phyloP scores from a whole-genome alignment of 2,113 vertebrate species.

The Asarcornis scutulata region DNA sequence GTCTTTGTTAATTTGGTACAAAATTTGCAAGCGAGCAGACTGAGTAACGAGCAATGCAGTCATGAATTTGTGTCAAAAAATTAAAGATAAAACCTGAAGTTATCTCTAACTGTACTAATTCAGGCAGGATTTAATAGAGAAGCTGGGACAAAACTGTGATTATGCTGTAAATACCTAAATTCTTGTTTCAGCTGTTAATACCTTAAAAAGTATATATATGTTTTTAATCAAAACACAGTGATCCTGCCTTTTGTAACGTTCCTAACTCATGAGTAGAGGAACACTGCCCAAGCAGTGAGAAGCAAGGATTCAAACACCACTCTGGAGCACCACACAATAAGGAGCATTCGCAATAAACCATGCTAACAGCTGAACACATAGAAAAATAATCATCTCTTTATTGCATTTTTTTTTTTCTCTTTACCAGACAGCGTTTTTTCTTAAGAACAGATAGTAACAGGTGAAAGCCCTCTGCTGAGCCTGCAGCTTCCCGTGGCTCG shows the following conservation, averaged over 20 bases:
- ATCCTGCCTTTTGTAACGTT: background rate
- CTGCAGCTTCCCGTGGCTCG: background rate
- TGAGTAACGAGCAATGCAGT: background rate
- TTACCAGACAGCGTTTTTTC: conserved; percentile 13
- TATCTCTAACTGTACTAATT: background rate
- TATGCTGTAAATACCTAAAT: background rate
- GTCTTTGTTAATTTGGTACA: background rate
- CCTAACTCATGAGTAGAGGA: background rate
- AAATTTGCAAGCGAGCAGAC: background rate
- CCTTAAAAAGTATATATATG: background rate
- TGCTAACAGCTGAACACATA: conserved; percentile 13
- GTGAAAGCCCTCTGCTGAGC: background rate
- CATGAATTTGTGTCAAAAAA: background rate
- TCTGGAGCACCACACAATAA: background rate
- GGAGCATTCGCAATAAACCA: conserved; percentile 23
- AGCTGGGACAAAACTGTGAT: background rate
- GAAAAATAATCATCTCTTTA: conserved; percentile 43
- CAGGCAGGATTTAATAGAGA: background rate
- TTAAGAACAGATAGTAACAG: conserved; percentile 39
- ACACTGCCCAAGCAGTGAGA: background rate
- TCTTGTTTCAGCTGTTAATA: background rate
- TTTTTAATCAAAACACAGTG: background rate
- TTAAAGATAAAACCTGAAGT: background rate
- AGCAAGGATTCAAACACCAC: background rate
- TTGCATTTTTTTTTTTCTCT: background rate